Evolutionary conservation across 1,140 invertebrate species (phyloP).

Genomic region (Chironomus striatipennis): DNA sequence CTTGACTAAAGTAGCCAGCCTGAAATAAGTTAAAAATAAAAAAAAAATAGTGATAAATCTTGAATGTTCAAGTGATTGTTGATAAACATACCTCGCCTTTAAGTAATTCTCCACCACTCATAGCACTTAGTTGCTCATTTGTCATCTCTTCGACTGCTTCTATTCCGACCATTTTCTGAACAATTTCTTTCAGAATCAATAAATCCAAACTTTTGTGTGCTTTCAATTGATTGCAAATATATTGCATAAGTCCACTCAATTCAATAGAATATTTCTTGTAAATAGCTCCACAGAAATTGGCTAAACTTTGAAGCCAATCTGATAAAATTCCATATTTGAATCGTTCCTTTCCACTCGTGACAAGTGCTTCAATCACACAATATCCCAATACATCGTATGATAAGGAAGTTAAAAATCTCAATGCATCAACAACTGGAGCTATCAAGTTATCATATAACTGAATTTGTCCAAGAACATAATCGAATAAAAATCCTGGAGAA

Average conservation of each 20-base stretch:
- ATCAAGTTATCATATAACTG: slow-evolving; percentile 97
- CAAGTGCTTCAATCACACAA: slow-evolving; percentile 89
- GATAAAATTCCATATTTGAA: slow-evolving; percentile 87
- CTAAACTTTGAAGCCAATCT: slow-evolving; percentile 87
- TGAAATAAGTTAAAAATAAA: slow-evolving; percentile 39
- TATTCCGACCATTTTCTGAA: slow-evolving; percentile 98
- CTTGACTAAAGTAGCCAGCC: slow-evolving; percentile 94
- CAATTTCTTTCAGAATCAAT: slow-evolving; percentile 92
- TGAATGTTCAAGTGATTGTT: too few relatives aligned
- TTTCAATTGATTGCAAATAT: slow-evolving; percentile 95
- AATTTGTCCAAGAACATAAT: slow-evolving; percentile 90
- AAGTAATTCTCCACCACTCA: slow-evolving; percentile 92
- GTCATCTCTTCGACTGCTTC: slow-evolving; percentile 96
- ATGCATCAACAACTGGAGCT: slow-evolving; percentile 91
- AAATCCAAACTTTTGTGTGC: slow-evolving; percentile 92
- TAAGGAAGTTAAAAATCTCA: slow-evolving; percentile 92
- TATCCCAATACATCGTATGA: slow-evolving; percentile 95
- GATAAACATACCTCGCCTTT: slow-evolving; percentile 72
- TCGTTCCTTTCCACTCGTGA: slow-evolving; percentile 60
- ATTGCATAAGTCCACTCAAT: slow-evolving; percentile 88
- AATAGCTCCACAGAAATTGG: slow-evolving; percentile 88
- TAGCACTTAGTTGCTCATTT: slow-evolving; percentile 87
- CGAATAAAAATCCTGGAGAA: slow-evolving; percentile 89
- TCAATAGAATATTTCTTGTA: slow-evolving; percentile 98
- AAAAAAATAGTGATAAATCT: too few relatives aligned